These are phyloP conservation scores for Clarias platycephalus DNA, from an alignment of 2,797 vertebrate species.

Conservation along the genomic window DNA sequence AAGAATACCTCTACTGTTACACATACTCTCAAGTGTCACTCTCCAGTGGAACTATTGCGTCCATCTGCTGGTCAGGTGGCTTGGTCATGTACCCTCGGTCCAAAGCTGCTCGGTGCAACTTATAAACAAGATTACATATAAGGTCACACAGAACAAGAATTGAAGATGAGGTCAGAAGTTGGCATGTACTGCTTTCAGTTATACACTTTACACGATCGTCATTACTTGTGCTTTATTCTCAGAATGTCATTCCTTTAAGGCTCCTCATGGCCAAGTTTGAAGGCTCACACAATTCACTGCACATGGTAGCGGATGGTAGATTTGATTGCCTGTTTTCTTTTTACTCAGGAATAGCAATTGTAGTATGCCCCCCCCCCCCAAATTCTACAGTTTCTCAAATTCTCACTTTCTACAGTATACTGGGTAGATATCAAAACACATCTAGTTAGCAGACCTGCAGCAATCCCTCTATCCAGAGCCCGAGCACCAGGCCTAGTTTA, in stretches of 20 bases:
- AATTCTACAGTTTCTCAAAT: too few relatives aligned
- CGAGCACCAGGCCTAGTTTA: slow-evolving; percentile 54
- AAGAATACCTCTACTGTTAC: slow-evolving; percentile 33
- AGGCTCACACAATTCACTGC: neutral
- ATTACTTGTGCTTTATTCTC: neutral
- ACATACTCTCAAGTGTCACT: neutral
- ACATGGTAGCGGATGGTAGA: neutral
- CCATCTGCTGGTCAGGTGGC: slow-evolving; percentile 12
- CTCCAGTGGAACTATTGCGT: neutral
- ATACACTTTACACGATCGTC: neutral
- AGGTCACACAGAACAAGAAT: neutral
- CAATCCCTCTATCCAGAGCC: slow-evolving; percentile 60
- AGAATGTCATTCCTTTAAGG: neutral
- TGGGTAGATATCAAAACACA: neutral
- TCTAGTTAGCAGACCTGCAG: slow-evolving; percentile 44
- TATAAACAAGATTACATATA: neutral
- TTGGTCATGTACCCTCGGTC: neutral
- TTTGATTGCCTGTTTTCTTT: neutral
- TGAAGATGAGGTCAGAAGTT: neutral
- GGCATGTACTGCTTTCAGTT: neutral
- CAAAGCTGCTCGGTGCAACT: neutral
- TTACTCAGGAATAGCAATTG: neutral
- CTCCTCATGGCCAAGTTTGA: neutral
- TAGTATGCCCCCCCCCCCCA: too few relatives aligned
- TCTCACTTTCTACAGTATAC: neutral